Conservation (phyloP, 1,140 invertebrate genomes). For the Meloidogyne exigua region DNA sequence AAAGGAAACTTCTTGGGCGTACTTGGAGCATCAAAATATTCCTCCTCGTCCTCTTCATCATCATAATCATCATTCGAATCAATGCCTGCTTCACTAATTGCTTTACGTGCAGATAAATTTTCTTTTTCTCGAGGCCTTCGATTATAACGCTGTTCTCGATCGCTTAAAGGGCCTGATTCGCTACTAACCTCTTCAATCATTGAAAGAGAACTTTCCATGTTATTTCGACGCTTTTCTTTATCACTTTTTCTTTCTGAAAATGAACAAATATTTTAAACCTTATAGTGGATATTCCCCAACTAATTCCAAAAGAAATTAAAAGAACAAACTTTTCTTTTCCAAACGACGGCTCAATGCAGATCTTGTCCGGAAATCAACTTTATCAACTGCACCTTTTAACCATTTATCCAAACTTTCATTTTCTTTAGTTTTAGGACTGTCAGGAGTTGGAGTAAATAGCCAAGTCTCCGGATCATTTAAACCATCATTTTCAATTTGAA, state of each 20-base stretch:
- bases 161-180: slow-evolving; percentile 21
- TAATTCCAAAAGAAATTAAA: neutral
- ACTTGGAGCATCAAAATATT: slow-evolving; percentile 28
- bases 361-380: slow-evolving; percentile 35
- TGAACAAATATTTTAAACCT: no score
- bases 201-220: slow-evolving; percentile 21
- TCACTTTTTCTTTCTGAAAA: slow-evolving; percentile 15
- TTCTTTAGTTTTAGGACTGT: slow-evolving; percentile 12
- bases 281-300: no score
- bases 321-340: slow-evolving; percentile 40
- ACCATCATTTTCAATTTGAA: slow-evolving; percentile 2
- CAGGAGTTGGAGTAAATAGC: slow-evolving; percentile 23
- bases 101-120: slow-evolving; percentile 18
- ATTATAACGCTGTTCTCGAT: slow-evolving; percentile 16
- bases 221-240: slow-evolving; percentile 21
- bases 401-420: slow-evolving; percentile 35
- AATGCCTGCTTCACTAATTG: slow-evolving; percentile 25
- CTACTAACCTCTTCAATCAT: slow-evolving; percentile 27
- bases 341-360: slow-evolving; percentile 33
- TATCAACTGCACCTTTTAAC: slow-evolving; percentile 33
- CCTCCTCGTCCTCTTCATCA: slow-evolving; percentile 21
- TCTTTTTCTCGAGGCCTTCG: slow-evolving; percentile 23
- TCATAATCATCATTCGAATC: slow-evolving; percentile 22
- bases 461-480: slow-evolving; percentile 33
- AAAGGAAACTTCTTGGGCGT: slow-evolving; percentile 16